phyloP scores from a whole-genome alignment of 2,797 vertebrate species.

The Acanthornis magna region DNA sequence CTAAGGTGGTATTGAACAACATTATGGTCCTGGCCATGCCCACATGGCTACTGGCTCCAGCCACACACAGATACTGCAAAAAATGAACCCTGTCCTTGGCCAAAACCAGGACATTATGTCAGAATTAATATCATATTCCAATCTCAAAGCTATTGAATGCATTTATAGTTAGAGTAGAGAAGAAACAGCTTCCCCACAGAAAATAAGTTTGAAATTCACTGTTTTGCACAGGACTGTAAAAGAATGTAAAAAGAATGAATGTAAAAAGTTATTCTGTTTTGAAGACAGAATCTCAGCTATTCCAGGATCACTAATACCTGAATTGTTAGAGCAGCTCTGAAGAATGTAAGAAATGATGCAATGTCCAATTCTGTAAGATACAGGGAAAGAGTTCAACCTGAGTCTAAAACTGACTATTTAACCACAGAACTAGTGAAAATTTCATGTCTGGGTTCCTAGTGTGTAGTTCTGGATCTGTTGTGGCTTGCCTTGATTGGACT shows the following conservation, averaged over 20 bases:
- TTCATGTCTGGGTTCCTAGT: background rate
- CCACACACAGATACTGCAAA: background rate
- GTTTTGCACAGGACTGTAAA: background rate
- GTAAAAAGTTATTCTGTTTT: background rate
- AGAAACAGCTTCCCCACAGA: background rate
- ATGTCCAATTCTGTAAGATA: background rate
- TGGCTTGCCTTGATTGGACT: background rate
- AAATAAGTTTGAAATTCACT: background rate
- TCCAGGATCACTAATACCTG: background rate
- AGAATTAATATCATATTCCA: background rate
- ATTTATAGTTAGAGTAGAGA: background rate
- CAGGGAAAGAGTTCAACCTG: background rate
- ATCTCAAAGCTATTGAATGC: background rate
- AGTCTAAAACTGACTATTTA: background rate
- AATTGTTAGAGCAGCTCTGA: background rate
- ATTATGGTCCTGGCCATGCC: too few relatives aligned
- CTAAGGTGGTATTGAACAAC: background rate
- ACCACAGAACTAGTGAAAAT: background rate
- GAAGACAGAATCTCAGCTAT: background rate
- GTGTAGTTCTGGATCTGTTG: background rate
- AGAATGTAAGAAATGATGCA: background rate
- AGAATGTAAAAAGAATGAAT: background rate
- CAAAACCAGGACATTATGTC: background rate
- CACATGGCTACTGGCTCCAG: background rate
- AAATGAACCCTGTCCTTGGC: background rate